Evolutionary conservation across 1,140 invertebrate genomes (phyloP).

Genomic region (Drosophila paulistorum): DNA sequence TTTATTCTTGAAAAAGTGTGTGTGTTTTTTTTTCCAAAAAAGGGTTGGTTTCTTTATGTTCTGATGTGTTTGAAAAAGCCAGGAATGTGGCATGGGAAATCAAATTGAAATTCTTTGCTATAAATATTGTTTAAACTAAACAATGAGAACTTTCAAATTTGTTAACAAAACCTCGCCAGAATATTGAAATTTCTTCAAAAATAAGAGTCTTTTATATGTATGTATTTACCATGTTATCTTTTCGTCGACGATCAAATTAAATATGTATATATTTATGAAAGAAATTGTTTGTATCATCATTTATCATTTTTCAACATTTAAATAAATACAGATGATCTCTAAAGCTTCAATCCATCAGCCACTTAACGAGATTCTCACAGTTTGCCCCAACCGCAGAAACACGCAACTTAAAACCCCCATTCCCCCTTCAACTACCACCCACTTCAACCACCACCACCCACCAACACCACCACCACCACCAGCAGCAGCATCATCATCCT

Average conservation of each 20-base stretch:
- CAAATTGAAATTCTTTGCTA: no score
- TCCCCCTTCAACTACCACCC: no score
- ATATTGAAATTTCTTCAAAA: no score
- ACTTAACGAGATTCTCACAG: not conserved
- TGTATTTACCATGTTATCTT: no score
- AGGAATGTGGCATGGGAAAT: not conserved
- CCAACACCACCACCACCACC: not conserved
- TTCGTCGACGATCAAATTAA: no score
- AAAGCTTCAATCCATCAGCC: constrained; percentile 1
- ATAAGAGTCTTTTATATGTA: no score
- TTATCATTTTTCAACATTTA: not conserved
- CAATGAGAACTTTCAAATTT: no score
- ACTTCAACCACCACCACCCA: not conserved
- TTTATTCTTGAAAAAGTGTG: constrained; percentile 2
- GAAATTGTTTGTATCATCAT: no score
- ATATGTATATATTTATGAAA: no score
- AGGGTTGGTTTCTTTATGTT: constrained; percentile 35
- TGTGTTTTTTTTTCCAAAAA: constrained; percentile 8
- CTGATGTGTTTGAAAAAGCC: not conserved
- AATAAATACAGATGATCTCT: constrained; percentile 1
- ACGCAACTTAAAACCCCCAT: not conserved
- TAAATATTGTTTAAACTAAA: no score
- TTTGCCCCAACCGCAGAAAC: not conserved
- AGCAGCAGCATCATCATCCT: not conserved
- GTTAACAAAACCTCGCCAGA: no score